Evolutionary conservation across 1,140 invertebrate genomes (phyloP).

Genomic region (Drosophila pruinosa): DNA sequence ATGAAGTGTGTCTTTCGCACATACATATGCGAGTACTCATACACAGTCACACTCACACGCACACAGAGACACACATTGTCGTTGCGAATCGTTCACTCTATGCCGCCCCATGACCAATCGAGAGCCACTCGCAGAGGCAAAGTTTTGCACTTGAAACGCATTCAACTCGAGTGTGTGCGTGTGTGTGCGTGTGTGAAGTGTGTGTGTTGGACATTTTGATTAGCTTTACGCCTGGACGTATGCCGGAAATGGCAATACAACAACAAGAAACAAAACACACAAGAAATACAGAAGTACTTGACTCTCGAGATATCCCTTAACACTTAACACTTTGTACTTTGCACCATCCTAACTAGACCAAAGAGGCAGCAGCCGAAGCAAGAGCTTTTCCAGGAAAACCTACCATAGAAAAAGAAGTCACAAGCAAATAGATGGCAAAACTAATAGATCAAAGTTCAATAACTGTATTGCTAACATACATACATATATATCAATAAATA

Average conservation of each 20-base stretch:
- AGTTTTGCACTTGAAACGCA: conserved; percentile 66
- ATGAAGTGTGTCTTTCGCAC: conserved; percentile 33
- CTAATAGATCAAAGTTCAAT: neutral
- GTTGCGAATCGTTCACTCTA: neutral
- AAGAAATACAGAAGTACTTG: conserved; percentile 32
- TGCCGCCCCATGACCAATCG: neutral
- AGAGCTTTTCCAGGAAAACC: neutral
- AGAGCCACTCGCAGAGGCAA: conserved; percentile 28
- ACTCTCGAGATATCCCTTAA: conserved; percentile 29
- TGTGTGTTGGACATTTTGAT: conserved; percentile 72
- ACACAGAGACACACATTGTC: neutral
- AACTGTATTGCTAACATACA: no score
- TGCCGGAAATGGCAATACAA: conserved; percentile 54
- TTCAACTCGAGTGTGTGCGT: conserved; percentile 32
- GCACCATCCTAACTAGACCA: neutral
- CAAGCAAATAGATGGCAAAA: no score
- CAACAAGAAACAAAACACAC: conserved; percentile 4
- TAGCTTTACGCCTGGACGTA: conserved; percentile 67
- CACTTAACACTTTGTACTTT: neutral
- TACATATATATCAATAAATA: no score
- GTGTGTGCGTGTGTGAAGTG: conserved; percentile 32
- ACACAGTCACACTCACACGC: neutral
- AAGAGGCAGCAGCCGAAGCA: neutral
- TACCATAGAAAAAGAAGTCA: no score
- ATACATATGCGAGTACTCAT: neutral